A percentile compares a stretch with the other conserved stretches of the same genome.
Conservation (phyloP, 2,888 invertebrate species). For the Hirtodrosophila histrioides region DNA sequence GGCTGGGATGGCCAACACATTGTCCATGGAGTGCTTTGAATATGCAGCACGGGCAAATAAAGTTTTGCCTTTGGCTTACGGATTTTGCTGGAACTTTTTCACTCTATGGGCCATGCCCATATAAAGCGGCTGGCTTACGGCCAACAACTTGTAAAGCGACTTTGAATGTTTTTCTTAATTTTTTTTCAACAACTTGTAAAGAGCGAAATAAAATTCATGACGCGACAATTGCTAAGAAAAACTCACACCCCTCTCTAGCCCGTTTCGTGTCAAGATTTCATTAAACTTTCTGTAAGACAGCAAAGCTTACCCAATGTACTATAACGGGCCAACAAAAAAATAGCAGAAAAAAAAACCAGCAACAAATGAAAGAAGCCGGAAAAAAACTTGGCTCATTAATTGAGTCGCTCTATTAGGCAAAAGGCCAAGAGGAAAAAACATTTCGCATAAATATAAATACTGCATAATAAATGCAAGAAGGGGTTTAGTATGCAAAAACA, state of each 20-base stretch:
- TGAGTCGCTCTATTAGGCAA: conserved; percentile 70
- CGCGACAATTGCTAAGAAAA: conserved; percentile 62
- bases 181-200: conserved; percentile 57
- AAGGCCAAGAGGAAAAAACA: conserved; percentile 43
- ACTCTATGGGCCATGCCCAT: conserved; percentile 23
- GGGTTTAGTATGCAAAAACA: not conserved
- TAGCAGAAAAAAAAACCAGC: not conserved
- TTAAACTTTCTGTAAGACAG: conserved; percentile 65
- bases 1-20: conserved; percentile 27
- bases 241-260: conserved; percentile 31
- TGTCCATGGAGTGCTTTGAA: conserved; percentile 58
- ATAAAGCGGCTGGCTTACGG: conserved; percentile 61
- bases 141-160: conserved; percentile 68
- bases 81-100: conserved; percentile 51
- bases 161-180: conserved; percentile 41
- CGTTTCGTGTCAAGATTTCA: conserved; percentile 77
- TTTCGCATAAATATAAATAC: conserved; percentile 76
- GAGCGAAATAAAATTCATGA: conserved; percentile 76
- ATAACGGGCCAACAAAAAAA: conserved; percentile 21
- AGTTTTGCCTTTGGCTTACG: conserved; percentile 58
- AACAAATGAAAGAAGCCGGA: conserved; percentile 18
- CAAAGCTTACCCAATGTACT: conserved; percentile 63
- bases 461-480: conserved; percentile 28
- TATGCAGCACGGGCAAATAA: conserved; percentile 50
- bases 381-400: conserved; percentile 76